Evolutionary conservation across 1,140 invertebrate genomes (phyloP).

Genomic region (Drosophila parabipectinata): DNA sequence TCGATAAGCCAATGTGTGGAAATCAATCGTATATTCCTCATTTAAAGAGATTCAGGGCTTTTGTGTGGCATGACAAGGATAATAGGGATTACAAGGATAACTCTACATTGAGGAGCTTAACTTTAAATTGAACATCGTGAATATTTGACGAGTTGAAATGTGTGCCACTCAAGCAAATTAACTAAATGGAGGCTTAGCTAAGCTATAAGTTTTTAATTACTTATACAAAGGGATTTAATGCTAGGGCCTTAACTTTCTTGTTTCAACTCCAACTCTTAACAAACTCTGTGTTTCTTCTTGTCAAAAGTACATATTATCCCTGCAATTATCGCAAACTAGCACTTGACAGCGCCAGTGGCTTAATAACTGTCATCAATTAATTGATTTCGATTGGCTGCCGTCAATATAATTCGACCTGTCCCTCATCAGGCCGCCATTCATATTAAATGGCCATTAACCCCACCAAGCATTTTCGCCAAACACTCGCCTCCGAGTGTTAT

Average conservation of each 20-base stretch:
- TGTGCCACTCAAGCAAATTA: not conserved
- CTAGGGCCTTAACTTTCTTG: not conserved
- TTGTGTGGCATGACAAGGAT: not conserved
- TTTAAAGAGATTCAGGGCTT: not conserved
- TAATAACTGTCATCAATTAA: constrained; percentile 1
- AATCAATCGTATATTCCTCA: constrained; percentile 10
- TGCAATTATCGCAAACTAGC: not conserved
- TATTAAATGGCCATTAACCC: constrained; percentile 22
- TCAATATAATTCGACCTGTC: not conserved
- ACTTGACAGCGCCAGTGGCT: not conserved
- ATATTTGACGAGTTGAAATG: not conserved
- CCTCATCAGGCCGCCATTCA: constrained; percentile 5
- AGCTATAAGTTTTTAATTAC: no score
- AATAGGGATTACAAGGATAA: not conserved
- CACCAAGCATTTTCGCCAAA: constrained; percentile 7
- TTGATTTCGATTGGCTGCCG: constrained; percentile 4
- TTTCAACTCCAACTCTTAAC: not conserved
- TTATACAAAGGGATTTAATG: no score
- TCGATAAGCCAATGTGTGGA: constrained; percentile 13
- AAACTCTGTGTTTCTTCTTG: not conserved
- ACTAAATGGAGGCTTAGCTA: not conserved
- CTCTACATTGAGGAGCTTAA: not conserved
- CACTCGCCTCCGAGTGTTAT: constrained; percentile 38
- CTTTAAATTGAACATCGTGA: constrained; percentile 3
- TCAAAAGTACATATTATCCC: no score